Evolutionary conservation across 2,797 vertebrate genomes (phyloP).

Genomic region (Scolopax rusticola): DNA sequence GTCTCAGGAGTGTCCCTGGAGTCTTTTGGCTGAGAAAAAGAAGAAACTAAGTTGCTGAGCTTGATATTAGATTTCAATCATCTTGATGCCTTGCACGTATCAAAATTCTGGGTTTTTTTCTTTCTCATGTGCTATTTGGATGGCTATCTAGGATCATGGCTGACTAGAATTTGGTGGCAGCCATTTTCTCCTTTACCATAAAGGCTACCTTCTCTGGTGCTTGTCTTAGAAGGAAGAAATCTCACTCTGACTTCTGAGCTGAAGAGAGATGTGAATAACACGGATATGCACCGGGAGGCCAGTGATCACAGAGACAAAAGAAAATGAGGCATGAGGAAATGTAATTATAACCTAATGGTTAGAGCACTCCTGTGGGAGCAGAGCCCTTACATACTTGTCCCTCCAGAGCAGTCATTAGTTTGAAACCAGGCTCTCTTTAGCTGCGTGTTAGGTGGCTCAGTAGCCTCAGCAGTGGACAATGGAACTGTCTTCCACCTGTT

Average conservation of each 20-base stretch:
- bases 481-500: background rate
- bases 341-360: background rate
- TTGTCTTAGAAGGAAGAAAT: background rate
- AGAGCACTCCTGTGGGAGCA: background rate
- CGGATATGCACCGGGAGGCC: background rate
- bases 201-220: accelerated
- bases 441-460: background rate
- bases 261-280: background rate
- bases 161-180: background rate
- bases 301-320: background rate
- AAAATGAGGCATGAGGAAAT: background rate
- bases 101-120: accelerated
- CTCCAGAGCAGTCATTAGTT: background rate
- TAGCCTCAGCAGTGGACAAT: background rate
- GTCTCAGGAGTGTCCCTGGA: background rate
- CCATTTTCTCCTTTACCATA: background rate
- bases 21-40: background rate
- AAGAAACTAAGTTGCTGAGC: background rate
- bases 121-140: background rate
- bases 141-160: background rate
- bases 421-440: background rate
- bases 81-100: background rate
- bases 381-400: accelerated
- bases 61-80: background rate
- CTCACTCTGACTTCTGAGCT: background rate